These are phyloP conservation scores for Nomada ferruginata DNA, from an alignment of 2,888 invertebrate species.

Conservation along the genomic window DNA sequence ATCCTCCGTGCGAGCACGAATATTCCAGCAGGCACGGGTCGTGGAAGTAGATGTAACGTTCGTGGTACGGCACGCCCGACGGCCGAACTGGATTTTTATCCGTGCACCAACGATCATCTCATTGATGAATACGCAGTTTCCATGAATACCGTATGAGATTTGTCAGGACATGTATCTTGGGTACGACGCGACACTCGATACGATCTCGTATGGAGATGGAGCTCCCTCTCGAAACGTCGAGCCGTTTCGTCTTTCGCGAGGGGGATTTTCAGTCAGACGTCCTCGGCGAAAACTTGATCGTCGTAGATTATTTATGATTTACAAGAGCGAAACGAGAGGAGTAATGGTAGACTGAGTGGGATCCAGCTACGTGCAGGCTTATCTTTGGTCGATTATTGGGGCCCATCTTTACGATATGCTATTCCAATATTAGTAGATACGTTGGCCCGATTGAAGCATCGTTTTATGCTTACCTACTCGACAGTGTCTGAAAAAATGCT, in stretches of 20 bases:
- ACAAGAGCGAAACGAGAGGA: constrained; percentile 38
- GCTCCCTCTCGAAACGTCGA: constrained; percentile 35
- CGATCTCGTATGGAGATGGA: constrained; percentile 30
- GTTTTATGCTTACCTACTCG: too few relatives aligned
- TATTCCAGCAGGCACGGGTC: constrained; percentile 34
- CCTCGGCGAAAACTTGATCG: constrained; percentile 47
- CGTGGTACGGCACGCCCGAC: neutral
- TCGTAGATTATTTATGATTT: constrained; percentile 49
- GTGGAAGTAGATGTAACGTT: constrained; percentile 17
- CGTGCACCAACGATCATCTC: constrained; percentile 59
- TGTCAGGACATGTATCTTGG: constrained; percentile 40
- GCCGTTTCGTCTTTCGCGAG: constrained; percentile 51
- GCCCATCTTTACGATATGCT: neutral
- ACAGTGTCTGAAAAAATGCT: neutral
- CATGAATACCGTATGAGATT: constrained; percentile 76
- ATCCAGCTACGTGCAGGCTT: neutral
- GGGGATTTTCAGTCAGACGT: constrained; percentile 37
- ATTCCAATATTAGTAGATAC: neutral
- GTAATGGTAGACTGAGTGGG: constrained; percentile 27
- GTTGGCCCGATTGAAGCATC: neutral
- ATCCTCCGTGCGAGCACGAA: constrained; percentile 36
- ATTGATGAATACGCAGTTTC: constrained; percentile 73
- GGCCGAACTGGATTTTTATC: constrained; percentile 41
- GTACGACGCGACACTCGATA: constrained; percentile 55
- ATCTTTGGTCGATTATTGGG: constrained; percentile 22